Evolutionary conservation across 1,140 invertebrate genomes (phyloP).

Genomic region (Stegodyphus mimosarum): DNA sequence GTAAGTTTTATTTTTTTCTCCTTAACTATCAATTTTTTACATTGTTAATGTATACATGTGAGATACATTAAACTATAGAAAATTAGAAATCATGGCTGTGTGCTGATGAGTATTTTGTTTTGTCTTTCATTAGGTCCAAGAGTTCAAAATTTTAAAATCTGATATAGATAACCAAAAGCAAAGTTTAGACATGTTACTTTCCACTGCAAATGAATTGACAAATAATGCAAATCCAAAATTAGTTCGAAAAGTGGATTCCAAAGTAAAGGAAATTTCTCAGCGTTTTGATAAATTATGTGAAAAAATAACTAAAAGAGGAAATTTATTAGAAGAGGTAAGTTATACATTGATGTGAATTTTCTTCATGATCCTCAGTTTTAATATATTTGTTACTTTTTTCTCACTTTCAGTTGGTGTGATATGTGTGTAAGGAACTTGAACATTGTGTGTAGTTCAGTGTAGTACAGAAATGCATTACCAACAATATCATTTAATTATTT

Average conservation of each 20-base stretch:
- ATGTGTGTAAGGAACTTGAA: too few relatives aligned
- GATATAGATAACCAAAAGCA: constrained; percentile 87
- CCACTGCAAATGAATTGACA: constrained; percentile 79
- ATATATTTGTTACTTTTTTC: too few relatives aligned
- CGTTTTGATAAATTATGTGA: constrained; percentile 88
- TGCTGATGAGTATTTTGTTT: too few relatives aligned
- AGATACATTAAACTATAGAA: too few relatives aligned
- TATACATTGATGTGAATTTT: too few relatives aligned
- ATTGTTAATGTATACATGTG: background rate
- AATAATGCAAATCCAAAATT: constrained; percentile 71
- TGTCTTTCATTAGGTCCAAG: constrained; percentile 71
- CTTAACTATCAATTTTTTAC: background rate
- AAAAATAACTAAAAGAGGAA: constrained; percentile 78
- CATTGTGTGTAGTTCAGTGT: too few relatives aligned
- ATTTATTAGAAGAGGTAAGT: constrained; percentile 82
- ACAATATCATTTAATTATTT: too few relatives aligned
- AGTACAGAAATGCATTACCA: too few relatives aligned
- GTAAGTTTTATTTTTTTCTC: constrained; percentile 17
- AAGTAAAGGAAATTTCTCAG: constrained; percentile 83
- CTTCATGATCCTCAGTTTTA: too few relatives aligned
- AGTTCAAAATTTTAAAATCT: constrained; percentile 81
- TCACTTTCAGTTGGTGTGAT: too few relatives aligned
- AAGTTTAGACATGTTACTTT: constrained; percentile 83
- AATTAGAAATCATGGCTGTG: too few relatives aligned
- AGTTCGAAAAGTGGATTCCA: constrained; percentile 88